These are phyloP conservation scores for Gari tellinella DNA, from an alignment of 2,888 invertebrate genomes.

Conservation along the genomic window DNA sequence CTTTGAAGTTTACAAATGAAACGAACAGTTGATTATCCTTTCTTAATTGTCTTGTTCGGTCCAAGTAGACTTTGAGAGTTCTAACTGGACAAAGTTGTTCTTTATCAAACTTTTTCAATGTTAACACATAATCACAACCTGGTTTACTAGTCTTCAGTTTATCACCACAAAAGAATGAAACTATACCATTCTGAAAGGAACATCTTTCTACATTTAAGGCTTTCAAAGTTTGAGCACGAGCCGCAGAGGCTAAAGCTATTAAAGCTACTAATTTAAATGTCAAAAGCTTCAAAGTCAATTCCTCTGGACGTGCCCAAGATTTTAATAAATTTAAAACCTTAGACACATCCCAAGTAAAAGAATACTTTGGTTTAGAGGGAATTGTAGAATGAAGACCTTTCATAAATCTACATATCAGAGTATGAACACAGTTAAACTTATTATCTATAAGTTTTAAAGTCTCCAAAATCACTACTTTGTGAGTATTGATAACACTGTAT, in stretches of 20 bases:
- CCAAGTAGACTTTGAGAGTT: slow-evolving; percentile 17
- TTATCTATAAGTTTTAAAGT: too few relatives aligned
- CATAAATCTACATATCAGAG: too few relatives aligned
- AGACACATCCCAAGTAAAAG: slow-evolving; percentile 50
- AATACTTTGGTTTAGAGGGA: slow-evolving; percentile 47
- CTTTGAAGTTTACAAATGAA: too few relatives aligned
- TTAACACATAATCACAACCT: slow-evolving; percentile 5
- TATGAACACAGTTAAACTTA: too few relatives aligned
- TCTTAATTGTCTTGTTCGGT: slow-evolving; percentile 20
- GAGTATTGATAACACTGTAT: too few relatives aligned
- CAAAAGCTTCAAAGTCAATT: slow-evolving; percentile 28
- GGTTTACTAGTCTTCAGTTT: slow-evolving; percentile 29
- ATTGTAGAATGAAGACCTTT: too few relatives aligned
- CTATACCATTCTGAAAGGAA: slow-evolving; percentile 11
- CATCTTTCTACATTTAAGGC: slow-evolving; percentile 24
- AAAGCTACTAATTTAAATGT: slow-evolving; percentile 44
- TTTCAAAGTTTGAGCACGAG: slow-evolving; percentile 41
- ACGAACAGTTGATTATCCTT: neutral
- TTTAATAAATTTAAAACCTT: slow-evolving; percentile 34
- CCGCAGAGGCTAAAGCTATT: slow-evolving; percentile 35
- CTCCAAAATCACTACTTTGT: too few relatives aligned
- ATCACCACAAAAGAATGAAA: slow-evolving; percentile 33
- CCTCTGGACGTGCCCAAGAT: slow-evolving; percentile 20
- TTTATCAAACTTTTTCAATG: neutral
- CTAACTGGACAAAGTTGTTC: slow-evolving; percentile 1